Base-by-base conservation (phyloP, 2,797 vertebrate genomes). In the Amniataba percoides region DNA sequence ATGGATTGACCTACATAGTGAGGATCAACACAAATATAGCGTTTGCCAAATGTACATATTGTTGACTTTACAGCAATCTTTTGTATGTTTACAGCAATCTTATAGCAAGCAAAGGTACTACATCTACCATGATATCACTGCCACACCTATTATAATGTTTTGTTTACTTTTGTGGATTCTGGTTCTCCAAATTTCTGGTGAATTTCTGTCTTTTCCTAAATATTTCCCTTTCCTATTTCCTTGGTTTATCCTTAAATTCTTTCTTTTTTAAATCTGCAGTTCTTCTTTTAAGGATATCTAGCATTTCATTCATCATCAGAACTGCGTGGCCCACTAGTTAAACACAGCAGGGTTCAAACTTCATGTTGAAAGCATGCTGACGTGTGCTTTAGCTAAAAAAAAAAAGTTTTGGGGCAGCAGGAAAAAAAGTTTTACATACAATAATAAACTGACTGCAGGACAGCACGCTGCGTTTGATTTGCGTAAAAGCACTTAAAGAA, bases 1-100 rank as follows among this genome's bases (percentile, higher is more conserved):
- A 81, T 78, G 63, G 55, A 49, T 31, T 89, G 85, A 83, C 85
- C 89, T 78, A 87, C 53, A 85, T 88, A 64, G 56, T 34, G 51
- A 49, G 62, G 14, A 21, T 40, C 43, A n/a, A 68, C 7, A 64
- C 55, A 69, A 45, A 53, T 48, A 31, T 25, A 56, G 31, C 61
- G 18, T 45, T 58, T 46, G 21, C 25, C 23, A 45, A 49, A 45
- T 42, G 46, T 36, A 36, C 8, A 36, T 36, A 36, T 31, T 31
- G 5, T 31, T 31, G 27, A 31, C 7, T 67, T 61, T 45, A 51
- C 64, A 56, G 19, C 16, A 0, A 58, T 62, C 27, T 23, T 25
- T n/a, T n/a, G n/a, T n/a, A n/a, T n/a, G 9, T 67, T 61, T 45
- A 51, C 64, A 56, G 19, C 16, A 0, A 58, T 62, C 27, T 23